Evolutionary conservation across 2,113 vertebrate genomes (phyloP), one percentile per base, ranked within the genome.

Genomic region (Rhizomys pruinosus): DNA sequence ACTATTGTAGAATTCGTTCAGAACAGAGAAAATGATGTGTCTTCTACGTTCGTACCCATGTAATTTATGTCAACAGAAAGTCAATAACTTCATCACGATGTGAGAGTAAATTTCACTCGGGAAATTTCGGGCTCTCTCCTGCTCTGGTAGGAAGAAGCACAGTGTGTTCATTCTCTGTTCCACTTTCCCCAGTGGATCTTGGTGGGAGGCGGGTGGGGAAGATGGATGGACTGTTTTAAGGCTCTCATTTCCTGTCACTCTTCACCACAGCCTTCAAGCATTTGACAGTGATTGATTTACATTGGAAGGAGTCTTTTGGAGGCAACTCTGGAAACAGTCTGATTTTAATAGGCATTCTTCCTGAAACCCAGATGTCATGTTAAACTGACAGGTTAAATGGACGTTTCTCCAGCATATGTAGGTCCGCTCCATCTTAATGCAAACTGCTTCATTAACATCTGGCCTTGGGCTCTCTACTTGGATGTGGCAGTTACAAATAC

Each of bases 51-150:
- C 64, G 64, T 44, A 87, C 68, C 34, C 4, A 9, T 22, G 95
- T 80, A 1, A 0, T 94, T 93, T 63, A 89, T 42, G 66, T 94
- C 80, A 92, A 96, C 92, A 66, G 84, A 82, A 97, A 97, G 88
- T 93, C 85, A 94, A 37, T 87, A 80, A 92, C 4, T 32, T 79
- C 94, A 76, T 91, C 68, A 10, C 71, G 68, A 68, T 96, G 82
- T 85, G 92, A 91, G 96, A 82, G 89, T n/a, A 91, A 94, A 91
- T 47, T 13, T 72, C 78, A 22, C 76, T 86, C 77, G 76, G 22
- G 13, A 87, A 19, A 81, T 91, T 68, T 77, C 37, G 59, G 80
- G n/a, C 42, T 44, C 57, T 76, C n/a, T 63, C 44, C 32, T 47
- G 42, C 76, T 44, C 69, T 1, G 79, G 66, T 0, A 42, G 94